Evolutionary conservation across 30 jellyfish, hydroid and myxozoan species (phyloP), one percentile per base, ranked within the genome.

Genomic region (Catostylus mosaicus): DNA sequence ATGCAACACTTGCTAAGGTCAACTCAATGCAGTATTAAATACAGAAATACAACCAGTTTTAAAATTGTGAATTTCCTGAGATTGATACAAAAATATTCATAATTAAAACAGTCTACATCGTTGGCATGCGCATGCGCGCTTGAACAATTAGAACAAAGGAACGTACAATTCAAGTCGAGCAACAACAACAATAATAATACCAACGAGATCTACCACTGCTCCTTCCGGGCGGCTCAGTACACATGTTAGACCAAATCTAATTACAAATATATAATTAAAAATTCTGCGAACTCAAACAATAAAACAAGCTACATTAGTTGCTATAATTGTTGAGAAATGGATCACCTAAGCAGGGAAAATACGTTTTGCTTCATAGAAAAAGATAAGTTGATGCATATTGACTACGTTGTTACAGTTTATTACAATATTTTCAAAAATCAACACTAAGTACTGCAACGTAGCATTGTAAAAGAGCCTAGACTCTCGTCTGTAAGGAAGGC

Each of bases 71-170:
- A 56, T 52, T 22, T n/a, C 72, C 20, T 22, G 74, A 59, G 65
- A 29, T 51, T 37, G 82, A 59, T 82, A 82, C 92, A 82, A 82
- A 82, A 82, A 82, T 82, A 82, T 82, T 74, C 73, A 72, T 56
- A 29, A 67, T 59, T 59, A 59, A 59, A 59, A 59, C 71, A 7
- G 71, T 59, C 71, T 59, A 59, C 71, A 59, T 23, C 23, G 36
- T n/a, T 59, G 9, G n/a, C 71, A 22, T 59, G 19, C 56, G 56
- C 56, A 43, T 43, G 56, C 9, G 20, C 9, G 37, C 38, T 7
- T 9, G 14, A 48, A 4, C 63, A 48, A 59, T 59, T 59, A 59
- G 36, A 59, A 59, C 67, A 52, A 52, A 10, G 16, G 30, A 52
- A 52, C 71, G 4, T 59, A 59, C 27, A 30, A 23, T 40, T n/a